Evolutionary conservation across 2,113 vertebrate genomes (phyloP).

Genomic region (Dromaius novaehollandiae): DNA sequence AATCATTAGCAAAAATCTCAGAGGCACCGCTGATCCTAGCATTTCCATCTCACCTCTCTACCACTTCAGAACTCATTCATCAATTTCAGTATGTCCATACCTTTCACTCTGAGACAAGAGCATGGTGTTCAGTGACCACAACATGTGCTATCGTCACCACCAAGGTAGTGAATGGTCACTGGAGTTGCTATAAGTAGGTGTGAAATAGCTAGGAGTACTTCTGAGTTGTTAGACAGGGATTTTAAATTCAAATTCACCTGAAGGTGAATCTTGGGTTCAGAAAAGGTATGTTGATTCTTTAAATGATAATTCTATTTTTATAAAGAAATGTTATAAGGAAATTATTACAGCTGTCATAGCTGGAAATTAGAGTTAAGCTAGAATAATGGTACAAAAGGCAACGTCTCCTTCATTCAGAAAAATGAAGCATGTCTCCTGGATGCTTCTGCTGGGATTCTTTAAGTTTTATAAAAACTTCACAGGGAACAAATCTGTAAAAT

Average conservation of each 20-base stretch:
- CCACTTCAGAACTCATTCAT: background rate
- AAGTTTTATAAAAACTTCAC: background rate
- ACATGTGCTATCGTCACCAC: fast-evolving
- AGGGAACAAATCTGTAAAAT: background rate
- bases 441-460: background rate
- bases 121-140: background rate
- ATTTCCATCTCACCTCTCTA: background rate
- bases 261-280: background rate
- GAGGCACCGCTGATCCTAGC: background rate
- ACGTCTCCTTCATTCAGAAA: background rate
- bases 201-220: background rate
- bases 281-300: background rate
- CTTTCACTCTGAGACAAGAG: fast-evolving
- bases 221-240: background rate
- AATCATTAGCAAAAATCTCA: background rate
- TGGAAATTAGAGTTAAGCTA: background rate
- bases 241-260: background rate
- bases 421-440: fast-evolving
- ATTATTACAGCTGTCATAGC: background rate
- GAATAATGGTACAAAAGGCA: background rate
- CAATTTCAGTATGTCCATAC: background rate
- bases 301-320: background rate
- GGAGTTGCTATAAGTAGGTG: background rate
- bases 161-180: background rate
- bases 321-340: background rate